A percentile compares a stretch with the other conserved stretches of the same genome.
These are phyloP conservation scores for Brenthis daphne DNA, from an alignment of 2,888 invertebrate genomes.

Conservation along the genomic window DNA sequence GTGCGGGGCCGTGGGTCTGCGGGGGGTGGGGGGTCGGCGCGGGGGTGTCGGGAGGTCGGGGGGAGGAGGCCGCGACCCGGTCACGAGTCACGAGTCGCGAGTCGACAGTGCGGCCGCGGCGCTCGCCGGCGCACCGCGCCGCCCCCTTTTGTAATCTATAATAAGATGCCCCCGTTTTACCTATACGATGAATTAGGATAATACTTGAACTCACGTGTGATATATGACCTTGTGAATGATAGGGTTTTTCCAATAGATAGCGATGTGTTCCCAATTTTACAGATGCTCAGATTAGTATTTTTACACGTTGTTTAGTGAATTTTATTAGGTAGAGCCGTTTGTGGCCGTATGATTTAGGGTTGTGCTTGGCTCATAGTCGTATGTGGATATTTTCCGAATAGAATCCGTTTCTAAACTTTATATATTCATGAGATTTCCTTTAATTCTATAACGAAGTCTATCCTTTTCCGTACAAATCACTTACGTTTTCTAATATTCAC, in stretches of 20 bases:
- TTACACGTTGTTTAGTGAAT: conserved; percentile 34
- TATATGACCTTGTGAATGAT: conserved; percentile 16
- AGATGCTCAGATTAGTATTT: conserved; percentile 33
- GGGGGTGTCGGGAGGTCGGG: conserved; percentile 37
- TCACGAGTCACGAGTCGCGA: conserved; percentile 55
- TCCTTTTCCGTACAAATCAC: conserved; percentile 13
- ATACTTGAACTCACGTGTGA: conserved; percentile 16
- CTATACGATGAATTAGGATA: conserved; percentile 22
- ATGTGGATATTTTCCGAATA: conserved; percentile 24
- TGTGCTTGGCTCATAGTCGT: conserved; percentile 30
- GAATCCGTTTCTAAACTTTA: conserved; percentile 21
- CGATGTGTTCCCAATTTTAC: conserved; percentile 38
- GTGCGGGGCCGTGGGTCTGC: conserved; percentile 52
- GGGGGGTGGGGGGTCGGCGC: conserved; percentile 59
- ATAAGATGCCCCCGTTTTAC: conserved; percentile 25
- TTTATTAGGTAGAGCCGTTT: conserved; percentile 29
- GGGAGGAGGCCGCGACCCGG: conserved; percentile 68
- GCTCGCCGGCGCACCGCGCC: conserved; percentile 72
- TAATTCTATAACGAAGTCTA: conserved; percentile 8
- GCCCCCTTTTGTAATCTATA: conserved; percentile 38
- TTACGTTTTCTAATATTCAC: conserved; percentile 16
- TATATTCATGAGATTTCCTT: conserved; percentile 13
- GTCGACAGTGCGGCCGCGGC: conserved; percentile 76
- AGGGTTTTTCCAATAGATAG: conserved; percentile 27
- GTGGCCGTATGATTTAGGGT: conserved; percentile 29